Evolutionary conservation across 1,140 invertebrate species (phyloP), one percentile per base, ranked within the genome.

Genomic region (Holcopasites calliopsidis): DNA sequence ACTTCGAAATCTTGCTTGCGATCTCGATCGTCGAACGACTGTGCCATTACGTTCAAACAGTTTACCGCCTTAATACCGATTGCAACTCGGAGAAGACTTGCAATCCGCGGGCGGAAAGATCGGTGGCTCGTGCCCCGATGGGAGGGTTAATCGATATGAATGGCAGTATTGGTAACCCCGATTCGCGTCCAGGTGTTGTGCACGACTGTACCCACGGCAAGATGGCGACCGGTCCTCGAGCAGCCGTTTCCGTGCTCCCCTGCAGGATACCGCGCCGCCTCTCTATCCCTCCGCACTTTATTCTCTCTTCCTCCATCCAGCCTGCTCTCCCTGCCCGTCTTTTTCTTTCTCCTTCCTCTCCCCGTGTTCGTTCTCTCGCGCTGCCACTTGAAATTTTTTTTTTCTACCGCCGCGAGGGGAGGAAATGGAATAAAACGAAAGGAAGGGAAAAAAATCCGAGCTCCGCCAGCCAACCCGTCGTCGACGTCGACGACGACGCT

Each of bases 151-250:
- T 78, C 72, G 77, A 79, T 79, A 77, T 64, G 47, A 66, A 76
- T 80, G 23, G 66, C 54, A 64, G 74, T 80, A 76, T 76, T 72
- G 79, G 81, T 80, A 83, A 60, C 64, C 77, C 47, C 61, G 74
- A 77, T 78, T 80, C 74, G 40, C 76, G 61, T 65, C 84, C 82
- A 86, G 84, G 82, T 86, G 85, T 70, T 87, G 87, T 74, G 76
- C 71, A 74, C 82, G 87, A 88, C 87, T 88, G 87, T 88, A 88
- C 87, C 69, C 74, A 79, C 70, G 77, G 83, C 87, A 88, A 88
- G 87, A 88, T 88, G 87, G 87, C 87, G 87, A 86, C 86, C 66
- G 81, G 79, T 80, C 82, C 86, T 87, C 79, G 82, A 87, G 86
- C 86, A 80, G 77, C 82, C 78, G 86, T 85, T 88, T 87, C 87